phyloP scores from a whole-genome alignment of 1,140 invertebrate genomes.

The Pomacea maculata region DNA sequence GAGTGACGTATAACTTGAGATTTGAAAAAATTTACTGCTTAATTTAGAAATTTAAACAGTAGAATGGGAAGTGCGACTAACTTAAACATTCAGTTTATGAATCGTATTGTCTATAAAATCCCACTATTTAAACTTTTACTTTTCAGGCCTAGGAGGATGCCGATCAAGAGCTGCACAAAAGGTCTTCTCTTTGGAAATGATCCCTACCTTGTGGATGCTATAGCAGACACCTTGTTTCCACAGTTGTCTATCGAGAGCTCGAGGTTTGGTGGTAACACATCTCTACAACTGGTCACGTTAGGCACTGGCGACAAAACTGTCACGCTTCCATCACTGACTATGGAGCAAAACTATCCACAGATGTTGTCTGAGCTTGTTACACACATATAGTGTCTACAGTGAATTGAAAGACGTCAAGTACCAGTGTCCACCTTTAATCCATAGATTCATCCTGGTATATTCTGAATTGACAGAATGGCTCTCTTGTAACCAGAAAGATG shows the following conservation, averaged over 20 bases:
- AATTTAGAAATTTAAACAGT: no score
- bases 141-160: conserved; percentile 37
- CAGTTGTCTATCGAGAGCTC: conserved; percentile 60
- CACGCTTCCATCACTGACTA: conserved; percentile 65
- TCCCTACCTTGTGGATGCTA: conserved; percentile 67
- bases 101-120: background rate
- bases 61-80: no score
- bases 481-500: no score
- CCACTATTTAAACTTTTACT: background rate
- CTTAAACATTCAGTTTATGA: background rate
- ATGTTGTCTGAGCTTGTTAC: conserved; percentile 68
- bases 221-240: conserved; percentile 66
- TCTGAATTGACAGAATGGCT: no score
- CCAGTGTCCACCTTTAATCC: background rate
- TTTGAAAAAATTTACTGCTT: no score
- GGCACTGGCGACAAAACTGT: conserved; percentile 65
- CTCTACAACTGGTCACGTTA: conserved; percentile 64
- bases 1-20: no score
- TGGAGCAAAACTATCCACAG: conserved; percentile 69
- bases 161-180: conserved; percentile 47
- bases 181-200: conserved; percentile 65
- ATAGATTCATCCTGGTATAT: background rate
- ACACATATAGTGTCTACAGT: conserved; percentile 44
- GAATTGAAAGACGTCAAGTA: background rate
- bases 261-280: conserved; percentile 43